A percentile compares a stretch with the other conserved stretches of the same genome.
Evolutionary conservation across 2,113 vertebrate species (phyloP).

Genomic region (Dromas ardeola): DNA sequence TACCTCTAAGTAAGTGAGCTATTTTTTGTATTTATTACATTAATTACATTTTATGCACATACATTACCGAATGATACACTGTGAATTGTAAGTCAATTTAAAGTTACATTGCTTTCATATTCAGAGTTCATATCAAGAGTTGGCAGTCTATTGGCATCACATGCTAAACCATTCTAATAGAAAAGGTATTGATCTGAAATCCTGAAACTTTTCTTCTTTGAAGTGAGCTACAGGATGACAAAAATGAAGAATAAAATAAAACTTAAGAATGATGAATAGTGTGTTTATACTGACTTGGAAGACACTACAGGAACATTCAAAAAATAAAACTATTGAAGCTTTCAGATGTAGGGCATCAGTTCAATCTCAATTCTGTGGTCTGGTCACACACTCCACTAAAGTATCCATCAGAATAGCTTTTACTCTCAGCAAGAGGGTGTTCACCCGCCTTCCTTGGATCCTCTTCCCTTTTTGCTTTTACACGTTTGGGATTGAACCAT

Average conservation of each 20-base stretch:
- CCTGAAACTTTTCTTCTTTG: not conserved
- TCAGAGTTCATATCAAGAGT: not conserved
- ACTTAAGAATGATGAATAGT: not conserved
- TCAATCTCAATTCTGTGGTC: not conserved
- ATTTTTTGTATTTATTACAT: not conserved
- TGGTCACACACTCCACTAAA: not conserved
- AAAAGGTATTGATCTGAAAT: not conserved
- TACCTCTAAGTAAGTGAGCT: not conserved
- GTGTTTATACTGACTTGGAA: not conserved
- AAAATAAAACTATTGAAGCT: not conserved
- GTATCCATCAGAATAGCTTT: not conserved
- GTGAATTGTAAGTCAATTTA: not conserved
- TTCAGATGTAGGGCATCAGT: not conserved
- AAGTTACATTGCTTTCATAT: not conserved
- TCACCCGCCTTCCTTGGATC: not conserved
- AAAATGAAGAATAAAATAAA: not conserved
- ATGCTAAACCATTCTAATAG: not conserved
- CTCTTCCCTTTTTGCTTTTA: not conserved
- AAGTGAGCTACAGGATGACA: not conserved
- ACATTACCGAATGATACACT: not conserved
- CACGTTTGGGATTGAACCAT: not conserved
- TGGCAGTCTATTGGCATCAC: not conserved
- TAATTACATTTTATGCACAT: not conserved
- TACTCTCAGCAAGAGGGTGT: not conserved
- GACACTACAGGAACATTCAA: not conserved